A percentile compares a stretch with the other conserved stretches of the same genome.
These are phyloP conservation scores for Trissolcus brochymenae DNA, from an alignment of 2,888 invertebrate species.

Conservation along the genomic window DNA sequence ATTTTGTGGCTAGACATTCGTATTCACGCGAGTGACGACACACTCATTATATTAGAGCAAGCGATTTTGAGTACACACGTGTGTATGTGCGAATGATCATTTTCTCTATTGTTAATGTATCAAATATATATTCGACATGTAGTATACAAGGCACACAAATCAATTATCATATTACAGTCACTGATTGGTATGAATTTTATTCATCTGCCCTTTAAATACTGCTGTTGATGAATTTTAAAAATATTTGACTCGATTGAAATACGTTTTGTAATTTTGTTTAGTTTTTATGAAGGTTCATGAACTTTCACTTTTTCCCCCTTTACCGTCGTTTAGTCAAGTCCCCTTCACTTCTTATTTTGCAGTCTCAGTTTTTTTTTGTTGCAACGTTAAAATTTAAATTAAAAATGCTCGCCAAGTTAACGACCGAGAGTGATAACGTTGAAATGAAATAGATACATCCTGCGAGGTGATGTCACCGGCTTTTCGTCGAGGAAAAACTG, in stretches of 20 bases:
- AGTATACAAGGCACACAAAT: conserved; percentile 21
- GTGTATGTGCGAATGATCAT: conserved; percentile 16
- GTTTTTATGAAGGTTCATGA: no score
- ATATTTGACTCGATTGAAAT: not conserved
- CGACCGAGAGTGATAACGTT: conserved; percentile 65
- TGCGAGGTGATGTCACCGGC: conserved; percentile 58
- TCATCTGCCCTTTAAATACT: not conserved
- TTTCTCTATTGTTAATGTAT: conserved; percentile 15
- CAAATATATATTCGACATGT: conserved; percentile 10
- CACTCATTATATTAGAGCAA: conserved; percentile 53
- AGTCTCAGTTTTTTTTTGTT: conserved; percentile 47
- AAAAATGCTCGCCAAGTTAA: conserved; percentile 67
- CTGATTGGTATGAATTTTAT: conserved; percentile 11
- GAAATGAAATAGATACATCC: conserved; percentile 62
- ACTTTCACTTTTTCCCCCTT: no score
- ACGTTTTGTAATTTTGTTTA: conserved; percentile 6
- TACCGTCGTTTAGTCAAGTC: conserved; percentile 44
- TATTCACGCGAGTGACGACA: conserved; percentile 60
- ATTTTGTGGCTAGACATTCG: conserved; percentile 63
- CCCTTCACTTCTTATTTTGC: conserved; percentile 42
- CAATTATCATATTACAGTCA: conserved; percentile 31
- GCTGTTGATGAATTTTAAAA: not conserved
- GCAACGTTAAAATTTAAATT: conserved; percentile 67
- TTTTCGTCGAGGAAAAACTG: conserved; percentile 65
- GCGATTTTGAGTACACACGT: conserved; percentile 36